Evolutionary conservation across 2,888 invertebrate genomes (phyloP), one percentile per base, ranked within the genome.

Genomic region (Stenodera caucasica): DNA sequence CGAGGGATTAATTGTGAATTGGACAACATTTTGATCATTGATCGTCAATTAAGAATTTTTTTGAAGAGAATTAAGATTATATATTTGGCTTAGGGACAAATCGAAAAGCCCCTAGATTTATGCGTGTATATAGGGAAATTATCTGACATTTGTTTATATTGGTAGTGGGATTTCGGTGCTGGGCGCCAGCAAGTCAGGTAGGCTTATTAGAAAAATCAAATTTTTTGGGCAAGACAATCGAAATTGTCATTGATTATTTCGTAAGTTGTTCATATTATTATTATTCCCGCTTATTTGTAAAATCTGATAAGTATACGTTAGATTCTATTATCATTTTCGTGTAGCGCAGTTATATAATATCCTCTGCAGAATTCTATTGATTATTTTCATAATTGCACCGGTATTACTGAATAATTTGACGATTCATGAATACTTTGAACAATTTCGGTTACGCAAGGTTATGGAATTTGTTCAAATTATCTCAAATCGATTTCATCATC

Each of bases 111-210:
- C 58, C n/a, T 49, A 55, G 37, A 53, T 49, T 51, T 51, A 40
- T 55, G 37, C 18, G 5, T 49, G 7, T 15, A 23, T 50, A 35
- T 58, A 58, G 58, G 49, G 58, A 55, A 53, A 57, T 52, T 26
- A 21, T 14, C n/a, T 57, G 40, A 37, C n/a, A 11, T 21, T 35
- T 26, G 35, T 8, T 14, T 50, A 18, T 7, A 50, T 60, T 60
- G 60, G 60, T 49, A 56, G 53, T 59, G 52, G 37, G 37, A 37
- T 29, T 30, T 56, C 53, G 55, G 60, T 60, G 53, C 56, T 56
- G 5, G 52, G 52, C 52, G 30, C 52, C 52, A 32, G 11, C 33
- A 32, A 33, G 33, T 33, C 15, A 33, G 30, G 30, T 52, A 23
- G 30, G 52, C 15, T 30, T 11, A 29, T 40, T 7, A 18, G 18